Conservation (phyloP, 2,888 invertebrate species). For the Lepas anatifera region DNA sequence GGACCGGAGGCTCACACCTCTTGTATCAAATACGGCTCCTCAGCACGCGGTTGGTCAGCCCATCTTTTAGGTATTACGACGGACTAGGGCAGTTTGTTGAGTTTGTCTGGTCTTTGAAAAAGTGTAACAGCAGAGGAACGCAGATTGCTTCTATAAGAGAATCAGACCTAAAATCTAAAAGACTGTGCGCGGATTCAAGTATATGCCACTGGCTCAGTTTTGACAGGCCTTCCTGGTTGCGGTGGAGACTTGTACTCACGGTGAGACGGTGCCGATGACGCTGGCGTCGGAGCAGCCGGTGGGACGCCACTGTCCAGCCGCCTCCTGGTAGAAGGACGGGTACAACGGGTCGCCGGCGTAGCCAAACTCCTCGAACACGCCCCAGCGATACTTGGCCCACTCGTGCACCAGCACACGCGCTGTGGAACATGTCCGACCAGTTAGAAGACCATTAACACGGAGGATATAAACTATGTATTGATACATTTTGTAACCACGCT, state of each 20-base stretch:
- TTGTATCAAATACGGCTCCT: no score
- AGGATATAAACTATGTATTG: no score
- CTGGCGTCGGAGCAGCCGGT: slow-evolving; percentile 29
- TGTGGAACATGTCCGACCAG: slow-evolving; percentile 33
- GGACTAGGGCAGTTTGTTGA: no score
- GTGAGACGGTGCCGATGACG: slow-evolving; percentile 24
- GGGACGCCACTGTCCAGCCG: slow-evolving; percentile 33
- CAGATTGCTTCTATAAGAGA: no score
- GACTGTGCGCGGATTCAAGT: background rate
- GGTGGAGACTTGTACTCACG: background rate
- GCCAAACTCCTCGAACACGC: slow-evolving; percentile 53
- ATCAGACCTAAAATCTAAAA: background rate
- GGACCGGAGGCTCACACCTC: no score
- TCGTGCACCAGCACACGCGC: slow-evolving; percentile 43
- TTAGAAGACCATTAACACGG: no score
- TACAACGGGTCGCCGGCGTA: slow-evolving; percentile 45
- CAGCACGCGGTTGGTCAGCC: no score
- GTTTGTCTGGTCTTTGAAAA: no score
- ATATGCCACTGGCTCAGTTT: background rate
- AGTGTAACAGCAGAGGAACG: no score
- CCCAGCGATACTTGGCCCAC: slow-evolving; percentile 54
- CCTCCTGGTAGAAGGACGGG: slow-evolving; percentile 41
- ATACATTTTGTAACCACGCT: no score
- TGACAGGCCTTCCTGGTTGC: no score
- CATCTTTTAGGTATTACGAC: no score